Evolutionary conservation across 2,797 vertebrate species (phyloP).

Genomic region (Danionella dracula): DNA sequence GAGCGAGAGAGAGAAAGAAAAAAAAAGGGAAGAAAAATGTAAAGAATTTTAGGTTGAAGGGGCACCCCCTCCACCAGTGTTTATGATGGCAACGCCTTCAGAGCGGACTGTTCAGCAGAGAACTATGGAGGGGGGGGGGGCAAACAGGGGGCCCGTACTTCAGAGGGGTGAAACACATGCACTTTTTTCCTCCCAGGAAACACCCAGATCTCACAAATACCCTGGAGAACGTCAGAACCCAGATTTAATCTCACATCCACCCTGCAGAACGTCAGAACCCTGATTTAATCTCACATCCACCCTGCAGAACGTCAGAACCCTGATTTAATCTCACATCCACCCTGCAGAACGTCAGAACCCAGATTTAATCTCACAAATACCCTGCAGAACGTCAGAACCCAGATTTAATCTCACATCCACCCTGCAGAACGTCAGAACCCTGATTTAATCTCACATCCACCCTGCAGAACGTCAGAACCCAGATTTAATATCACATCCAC

Average conservation of each 20-base stretch:
- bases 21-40: conserved; percentile 49
- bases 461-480: no score
- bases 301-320: no score
- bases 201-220: background rate
- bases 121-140: conserved; percentile 15
- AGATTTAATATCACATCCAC: background rate
- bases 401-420: background rate
- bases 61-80: conserved; percentile 39
- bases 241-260: background rate
- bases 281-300: background rate
- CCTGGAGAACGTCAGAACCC: no score
- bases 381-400: no score
- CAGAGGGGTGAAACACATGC: conserved; percentile 25
- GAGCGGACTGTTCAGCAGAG: conserved; percentile 31
- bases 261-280: no score
- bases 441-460: background rate
- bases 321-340: background rate
- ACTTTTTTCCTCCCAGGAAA: conserved; percentile 18
- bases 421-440: no score
- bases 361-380: background rate
- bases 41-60: conserved; percentile 56
- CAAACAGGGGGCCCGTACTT: conserved; percentile 34
- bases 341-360: no score
- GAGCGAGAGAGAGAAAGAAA: no score
- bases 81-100: conserved; percentile 38